A percentile compares a stretch with the other conserved stretches of the same genome.
These are phyloP conservation scores for Holacanthus passer DNA, from an alignment of 2,113 vertebrate species.

Conservation along the genomic window DNA sequence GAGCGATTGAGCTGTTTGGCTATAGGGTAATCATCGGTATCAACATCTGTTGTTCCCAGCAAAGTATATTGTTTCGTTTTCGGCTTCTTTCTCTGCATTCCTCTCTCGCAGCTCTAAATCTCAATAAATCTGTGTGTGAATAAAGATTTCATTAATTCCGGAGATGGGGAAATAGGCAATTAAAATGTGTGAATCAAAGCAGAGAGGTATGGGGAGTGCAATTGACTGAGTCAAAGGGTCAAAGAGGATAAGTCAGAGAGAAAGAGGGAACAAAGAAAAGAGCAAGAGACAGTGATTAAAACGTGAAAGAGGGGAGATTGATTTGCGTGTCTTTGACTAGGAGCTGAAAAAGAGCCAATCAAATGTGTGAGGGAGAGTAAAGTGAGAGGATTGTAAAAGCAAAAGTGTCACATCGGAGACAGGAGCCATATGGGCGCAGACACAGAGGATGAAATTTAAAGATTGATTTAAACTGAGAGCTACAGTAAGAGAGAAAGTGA, in stretches of 20 bases:
- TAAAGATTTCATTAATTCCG: constrained; percentile 70
- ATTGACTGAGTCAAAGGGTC: constrained; percentile 64
- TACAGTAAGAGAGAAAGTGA: neutral
- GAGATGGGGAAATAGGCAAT: constrained; percentile 67
- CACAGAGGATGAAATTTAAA: constrained; percentile 15
- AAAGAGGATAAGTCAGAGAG: constrained; percentile 66
- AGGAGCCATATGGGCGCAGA: neutral
- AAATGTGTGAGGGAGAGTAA: constrained; percentile 40
- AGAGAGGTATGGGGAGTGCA: constrained; percentile 35
- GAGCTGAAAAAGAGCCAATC: constrained; percentile 56
- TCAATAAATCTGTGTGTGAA: constrained; percentile 53
- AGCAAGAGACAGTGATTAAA: constrained; percentile 61
- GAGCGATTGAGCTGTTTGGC: constrained; percentile 56
- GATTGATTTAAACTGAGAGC: constrained; percentile 18
- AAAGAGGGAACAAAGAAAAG: constrained; percentile 57
- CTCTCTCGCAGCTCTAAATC: constrained; percentile 39
- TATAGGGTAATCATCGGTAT: constrained; percentile 46
- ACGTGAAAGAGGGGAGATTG: constrained; percentile 60
- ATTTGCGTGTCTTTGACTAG: constrained; percentile 42
- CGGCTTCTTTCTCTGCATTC: constrained; percentile 12
- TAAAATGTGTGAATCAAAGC: constrained; percentile 69
- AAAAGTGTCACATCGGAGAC: constrained; percentile 15
- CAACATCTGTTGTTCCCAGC: constrained; percentile 55
- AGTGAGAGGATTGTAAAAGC: constrained; percentile 26
- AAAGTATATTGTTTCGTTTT: constrained; percentile 34